phyloP scores from a whole-genome alignment of 2,888 invertebrate genomes.

The Pyrrhia umbra region DNA sequence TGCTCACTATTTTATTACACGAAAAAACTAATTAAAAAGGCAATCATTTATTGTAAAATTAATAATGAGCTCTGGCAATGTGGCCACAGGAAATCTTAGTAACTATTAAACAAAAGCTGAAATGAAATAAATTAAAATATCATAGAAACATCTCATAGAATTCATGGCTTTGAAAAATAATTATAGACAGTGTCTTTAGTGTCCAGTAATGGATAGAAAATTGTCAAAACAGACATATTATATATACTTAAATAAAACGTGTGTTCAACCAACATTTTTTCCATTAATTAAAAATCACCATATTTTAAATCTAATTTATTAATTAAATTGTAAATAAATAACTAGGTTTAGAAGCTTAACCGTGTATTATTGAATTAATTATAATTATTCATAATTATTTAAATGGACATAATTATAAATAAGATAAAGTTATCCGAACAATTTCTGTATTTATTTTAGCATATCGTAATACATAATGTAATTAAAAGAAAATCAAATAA shows the following conservation, averaged over 20 bases:
- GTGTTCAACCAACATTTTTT: conserved; percentile 60
- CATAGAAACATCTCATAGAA: conserved; percentile 2
- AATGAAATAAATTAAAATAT: conserved; percentile 1
- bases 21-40: neutral
- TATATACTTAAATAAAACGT: conserved; percentile 43
- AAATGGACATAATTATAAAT: conserved; percentile 80
- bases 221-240: conserved; percentile 7
- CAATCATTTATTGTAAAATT: neutral
- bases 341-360: conserved; percentile 81
- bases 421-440: conserved; percentile 84
- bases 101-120: too few species aligned
- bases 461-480: conserved; percentile 84
- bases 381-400: conserved; percentile 81
- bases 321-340: conserved; percentile 86
- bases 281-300: conserved; percentile 56
- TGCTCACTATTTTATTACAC: conserved; percentile 42
- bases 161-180: conserved; percentile 24
- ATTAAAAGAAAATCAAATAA: conserved; percentile 88
- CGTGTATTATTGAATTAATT: conserved; percentile 80
- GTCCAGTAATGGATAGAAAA: conserved; percentile 17
- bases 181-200: conserved; percentile 18
- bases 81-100: neutral
- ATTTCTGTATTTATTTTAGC: conserved; percentile 90
- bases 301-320: conserved; percentile 76
- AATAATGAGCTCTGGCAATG: neutral